A percentile compares a stretch with the other conserved stretches of the same genome.
Evolutionary conservation across 1,140 invertebrate genomes (phyloP).

Genomic region (Bombus impatiens): DNA sequence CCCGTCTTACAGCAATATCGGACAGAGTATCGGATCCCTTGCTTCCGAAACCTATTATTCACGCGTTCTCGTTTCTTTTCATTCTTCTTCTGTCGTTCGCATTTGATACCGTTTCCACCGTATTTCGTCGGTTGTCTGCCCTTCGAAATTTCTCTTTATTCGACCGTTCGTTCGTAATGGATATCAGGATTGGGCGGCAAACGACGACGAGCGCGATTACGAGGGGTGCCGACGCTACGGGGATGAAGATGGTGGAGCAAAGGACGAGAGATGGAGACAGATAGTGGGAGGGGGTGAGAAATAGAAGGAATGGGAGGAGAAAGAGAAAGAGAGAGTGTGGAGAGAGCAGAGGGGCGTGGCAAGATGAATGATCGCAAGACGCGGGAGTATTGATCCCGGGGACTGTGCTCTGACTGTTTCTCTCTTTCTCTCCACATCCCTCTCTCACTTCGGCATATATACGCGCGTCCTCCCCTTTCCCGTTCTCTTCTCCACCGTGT

Average conservation of each 20-base stretch:
- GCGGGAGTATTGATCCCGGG: conserved; percentile 82
- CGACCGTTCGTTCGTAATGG: conserved; percentile 56
- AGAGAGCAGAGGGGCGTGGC: conserved; percentile 82
- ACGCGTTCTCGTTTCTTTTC: background rate
- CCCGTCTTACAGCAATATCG: background rate
- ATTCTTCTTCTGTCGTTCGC: background rate
- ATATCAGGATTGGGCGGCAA: conserved; percentile 62
- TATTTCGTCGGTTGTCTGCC: background rate
- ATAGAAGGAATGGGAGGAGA: conserved; percentile 50
- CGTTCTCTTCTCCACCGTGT: conserved; percentile 45
- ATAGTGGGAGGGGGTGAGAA: conserved; percentile 47
- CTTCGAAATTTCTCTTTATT: conserved; percentile 47
- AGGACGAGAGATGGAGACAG: conserved; percentile 35
- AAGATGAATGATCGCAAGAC: conserved; percentile 83
- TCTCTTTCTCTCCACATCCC: conserved; percentile 67
- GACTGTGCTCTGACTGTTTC: conserved; percentile 70
- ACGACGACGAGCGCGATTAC: conserved; percentile 61
- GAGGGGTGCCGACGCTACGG: conserved; percentile 51
- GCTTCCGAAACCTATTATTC: background rate
- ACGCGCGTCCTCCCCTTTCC: conserved; percentile 48
- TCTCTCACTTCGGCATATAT: conserved; percentile 61
- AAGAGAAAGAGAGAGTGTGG: conserved; percentile 57
- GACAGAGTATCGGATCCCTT: background rate
- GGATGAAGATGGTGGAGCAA: conserved; percentile 64
- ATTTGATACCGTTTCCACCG: background rate